Evolutionary conservation across 2,888 invertebrate genomes (phyloP).

Genomic region (Dysmachus trigonus): DNA sequence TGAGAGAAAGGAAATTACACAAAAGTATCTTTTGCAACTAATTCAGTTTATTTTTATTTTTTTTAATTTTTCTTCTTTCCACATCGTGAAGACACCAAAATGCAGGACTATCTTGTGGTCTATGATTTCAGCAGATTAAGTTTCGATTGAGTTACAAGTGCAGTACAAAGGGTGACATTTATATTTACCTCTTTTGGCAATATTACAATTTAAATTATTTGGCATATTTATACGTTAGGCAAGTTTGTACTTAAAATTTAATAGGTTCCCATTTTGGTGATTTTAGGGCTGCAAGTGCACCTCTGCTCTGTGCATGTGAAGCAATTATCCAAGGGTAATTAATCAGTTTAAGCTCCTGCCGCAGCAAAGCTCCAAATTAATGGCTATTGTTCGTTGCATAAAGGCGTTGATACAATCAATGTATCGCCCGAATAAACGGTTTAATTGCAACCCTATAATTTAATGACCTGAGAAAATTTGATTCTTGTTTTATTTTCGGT

Average conservation of each 20-base stretch:
- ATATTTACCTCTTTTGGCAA: background rate
- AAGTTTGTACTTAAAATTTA: background rate
- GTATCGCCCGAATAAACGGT: background rate
- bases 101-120: background rate
- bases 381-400: background rate
- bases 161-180: background rate
- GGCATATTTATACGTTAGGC: background rate
- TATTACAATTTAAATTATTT: background rate
- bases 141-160: background rate
- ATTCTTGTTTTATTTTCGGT: background rate
- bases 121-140: background rate
- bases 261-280: background rate
- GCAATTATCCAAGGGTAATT: background rate
- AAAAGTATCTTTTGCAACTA: constrained; percentile 7
- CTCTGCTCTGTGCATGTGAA: background rate
- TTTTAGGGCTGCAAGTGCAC: background rate
- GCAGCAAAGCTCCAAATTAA: background rate
- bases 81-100: background rate
- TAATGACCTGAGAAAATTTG: background rate
- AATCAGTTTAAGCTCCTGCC: background rate
- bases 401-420: background rate
- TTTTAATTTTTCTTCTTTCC: background rate
- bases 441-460: background rate
- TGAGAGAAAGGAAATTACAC: background rate
- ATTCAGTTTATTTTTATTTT: background rate